Conservation (phyloP, 2,113 vertebrate species). For the Gadus macrocephalus region DNA sequence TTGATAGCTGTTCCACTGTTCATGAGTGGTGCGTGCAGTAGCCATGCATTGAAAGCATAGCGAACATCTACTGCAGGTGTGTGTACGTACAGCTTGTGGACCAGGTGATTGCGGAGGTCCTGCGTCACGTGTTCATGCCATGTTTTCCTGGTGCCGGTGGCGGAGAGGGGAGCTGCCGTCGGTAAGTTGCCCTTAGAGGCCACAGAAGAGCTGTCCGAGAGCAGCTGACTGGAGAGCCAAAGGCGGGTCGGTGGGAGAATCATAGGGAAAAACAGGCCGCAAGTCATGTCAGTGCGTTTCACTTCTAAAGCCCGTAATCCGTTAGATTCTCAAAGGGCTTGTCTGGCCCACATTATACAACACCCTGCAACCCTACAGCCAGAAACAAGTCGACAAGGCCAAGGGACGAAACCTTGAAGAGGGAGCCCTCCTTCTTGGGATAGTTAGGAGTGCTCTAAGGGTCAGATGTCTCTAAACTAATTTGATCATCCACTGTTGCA, state of each 20-base stretch:
- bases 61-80: not conserved
- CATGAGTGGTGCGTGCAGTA: not conserved
- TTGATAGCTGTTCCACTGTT: too few species aligned
- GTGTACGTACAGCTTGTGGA: slow-evolving; percentile 92
- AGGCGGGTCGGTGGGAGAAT: not conserved
- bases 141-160: slow-evolving; percentile 87
- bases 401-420: too few species aligned
- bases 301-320: too few species aligned
- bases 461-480: too few species aligned
- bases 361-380: too few species aligned
- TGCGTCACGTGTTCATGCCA: slow-evolving; percentile 99
- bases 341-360: too few species aligned
- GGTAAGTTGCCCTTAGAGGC: slow-evolving; percentile 85
- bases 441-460: too few species aligned
- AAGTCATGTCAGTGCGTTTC: too few species aligned
- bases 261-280: not conserved
- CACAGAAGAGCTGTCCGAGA: slow-evolving; percentile 82
- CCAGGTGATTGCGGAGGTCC: slow-evolving; percentile 97
- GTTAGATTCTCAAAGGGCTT: too few species aligned
- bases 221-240: slow-evolving; percentile 78
- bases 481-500: too few species aligned
- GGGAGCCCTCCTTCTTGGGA: too few species aligned
- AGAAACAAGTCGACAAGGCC: too few species aligned
- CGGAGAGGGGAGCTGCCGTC: slow-evolving; percentile 87
- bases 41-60: not conserved